Conservation (phyloP, 2,113 vertebrate genomes). For the Odocoileus hemionus region DNA sequence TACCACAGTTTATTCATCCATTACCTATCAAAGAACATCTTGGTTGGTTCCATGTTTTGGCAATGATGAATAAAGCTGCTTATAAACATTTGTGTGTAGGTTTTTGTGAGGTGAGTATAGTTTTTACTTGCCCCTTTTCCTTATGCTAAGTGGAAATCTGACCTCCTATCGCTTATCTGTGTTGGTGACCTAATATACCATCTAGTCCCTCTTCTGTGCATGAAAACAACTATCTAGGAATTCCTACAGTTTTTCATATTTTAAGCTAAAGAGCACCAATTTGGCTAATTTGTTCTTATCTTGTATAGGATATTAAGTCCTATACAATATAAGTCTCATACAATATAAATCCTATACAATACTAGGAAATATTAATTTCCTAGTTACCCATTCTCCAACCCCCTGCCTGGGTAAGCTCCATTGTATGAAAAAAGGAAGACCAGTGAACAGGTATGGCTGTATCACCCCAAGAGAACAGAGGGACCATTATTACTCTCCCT, state of each 20-base stretch:
- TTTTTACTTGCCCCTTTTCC: not conserved
- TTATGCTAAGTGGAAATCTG: not conserved
- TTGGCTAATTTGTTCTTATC: not conserved
- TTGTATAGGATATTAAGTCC: not conserved
- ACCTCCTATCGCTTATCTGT: not conserved
- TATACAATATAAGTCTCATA: no score
- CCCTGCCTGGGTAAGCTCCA: accelerated
- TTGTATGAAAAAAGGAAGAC: not conserved
- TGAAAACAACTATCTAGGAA: not conserved
- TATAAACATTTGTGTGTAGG: not conserved
- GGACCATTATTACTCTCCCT: not conserved
- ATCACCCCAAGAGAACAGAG: not conserved
- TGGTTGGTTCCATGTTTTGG: not conserved
- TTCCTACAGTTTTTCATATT: not conserved
- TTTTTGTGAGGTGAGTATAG: not conserved
- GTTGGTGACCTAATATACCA: not conserved
- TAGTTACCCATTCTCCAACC: not conserved
- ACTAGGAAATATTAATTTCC: not conserved
- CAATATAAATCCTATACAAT: not conserved
- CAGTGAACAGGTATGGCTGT: not conserved
- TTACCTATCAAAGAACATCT: not conserved
- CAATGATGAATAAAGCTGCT: not conserved
- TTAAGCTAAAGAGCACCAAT: not conserved
- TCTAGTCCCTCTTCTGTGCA: not conserved
- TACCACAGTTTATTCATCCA: not conserved